phyloP scores from a whole-genome alignment of 2,888 invertebrate genomes.

The Melanargia galathea region DNA sequence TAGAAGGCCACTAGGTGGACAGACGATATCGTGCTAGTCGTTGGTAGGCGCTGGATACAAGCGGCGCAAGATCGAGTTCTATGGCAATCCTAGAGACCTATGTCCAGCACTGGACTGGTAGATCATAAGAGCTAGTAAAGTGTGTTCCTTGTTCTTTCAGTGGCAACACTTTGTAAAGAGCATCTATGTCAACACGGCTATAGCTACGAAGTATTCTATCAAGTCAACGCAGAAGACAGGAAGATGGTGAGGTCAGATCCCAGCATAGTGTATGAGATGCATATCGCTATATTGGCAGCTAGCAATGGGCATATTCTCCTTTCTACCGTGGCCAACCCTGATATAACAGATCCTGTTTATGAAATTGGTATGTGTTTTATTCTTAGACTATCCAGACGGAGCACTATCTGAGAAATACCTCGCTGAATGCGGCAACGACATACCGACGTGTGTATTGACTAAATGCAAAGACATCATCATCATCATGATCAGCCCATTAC shows the following conservation, averaged over 20 bases:
- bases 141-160: constrained; percentile 48
- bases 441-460: too few species aligned
- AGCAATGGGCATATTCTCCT: constrained; percentile 88
- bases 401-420: too few species aligned
- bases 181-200: constrained; percentile 81
- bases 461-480: too few species aligned
- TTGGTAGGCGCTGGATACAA: too few species aligned
- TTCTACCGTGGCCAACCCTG: constrained; percentile 75
- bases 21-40: too few species aligned
- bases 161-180: constrained; percentile 76
- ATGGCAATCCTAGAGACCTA: too few species aligned
- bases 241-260: constrained; percentile 47
- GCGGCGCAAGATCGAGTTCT: too few species aligned
- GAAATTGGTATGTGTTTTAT: constrained; percentile 83
- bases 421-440: too few species aligned
- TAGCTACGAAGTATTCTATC: constrained; percentile 82
- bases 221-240: constrained; percentile 57
- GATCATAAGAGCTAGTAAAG: not conserved
- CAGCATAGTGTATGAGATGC: constrained; percentile 78
- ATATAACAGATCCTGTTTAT: constrained; percentile 81
- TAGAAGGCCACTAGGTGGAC: too few species aligned
- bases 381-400: too few species aligned
- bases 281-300: constrained; percentile 84
- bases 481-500: too few species aligned
- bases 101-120: too few species aligned